Base-by-base conservation (phyloP, 2,113 vertebrate species). In the Malurus elegans region DNA sequence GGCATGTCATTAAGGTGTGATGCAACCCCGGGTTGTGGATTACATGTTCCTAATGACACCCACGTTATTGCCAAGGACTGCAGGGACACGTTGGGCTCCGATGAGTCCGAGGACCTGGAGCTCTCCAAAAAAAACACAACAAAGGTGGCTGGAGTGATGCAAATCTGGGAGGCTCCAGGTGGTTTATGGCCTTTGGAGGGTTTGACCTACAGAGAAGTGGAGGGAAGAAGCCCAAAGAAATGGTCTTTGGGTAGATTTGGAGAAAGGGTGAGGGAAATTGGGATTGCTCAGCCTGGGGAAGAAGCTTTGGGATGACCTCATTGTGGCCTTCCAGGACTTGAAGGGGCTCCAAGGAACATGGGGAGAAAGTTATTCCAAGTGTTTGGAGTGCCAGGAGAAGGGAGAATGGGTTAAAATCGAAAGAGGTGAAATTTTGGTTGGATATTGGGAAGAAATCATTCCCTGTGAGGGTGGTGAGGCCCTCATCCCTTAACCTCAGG, bases 1-100 rank as follows among this genome's bases (percentile, higher is more conserved):
- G 90, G 34, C 17, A 0, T 94, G 79, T 92, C 80, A 94, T 97
- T 88, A 95, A 14, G 12, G 9, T 5, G 64, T 96, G 92, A 86
- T 34, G 92, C 29, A 96, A 97, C 2, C 21, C 34, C 34, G 2
- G 45, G 12, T 14, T 18, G 12, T 54, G 58, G 73, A 82, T 92
- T 82, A 88, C 61, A 70, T 5, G 76, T 92, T 92, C 38, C 25
- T 38, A 4, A 64, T 23, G 76, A 89, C 96, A 50, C 93, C 95
- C 95, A 95, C 85, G 0, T 50, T 40, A 4, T 31, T 67, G 47
- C 79, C 62, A 2, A 18, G 50, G 40, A 45, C 71, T 62, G 79
- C 38, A 86, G 69, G 53, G 74, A 53, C 82, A 64, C 17, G 4
- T 26, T 29, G 57, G 89, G 28, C 65, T 75, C 89, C 13, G 4